These are phyloP conservation scores for Cephus cinctus DNA, from an alignment of 1,140 invertebrate species.

Conservation along the genomic window DNA sequence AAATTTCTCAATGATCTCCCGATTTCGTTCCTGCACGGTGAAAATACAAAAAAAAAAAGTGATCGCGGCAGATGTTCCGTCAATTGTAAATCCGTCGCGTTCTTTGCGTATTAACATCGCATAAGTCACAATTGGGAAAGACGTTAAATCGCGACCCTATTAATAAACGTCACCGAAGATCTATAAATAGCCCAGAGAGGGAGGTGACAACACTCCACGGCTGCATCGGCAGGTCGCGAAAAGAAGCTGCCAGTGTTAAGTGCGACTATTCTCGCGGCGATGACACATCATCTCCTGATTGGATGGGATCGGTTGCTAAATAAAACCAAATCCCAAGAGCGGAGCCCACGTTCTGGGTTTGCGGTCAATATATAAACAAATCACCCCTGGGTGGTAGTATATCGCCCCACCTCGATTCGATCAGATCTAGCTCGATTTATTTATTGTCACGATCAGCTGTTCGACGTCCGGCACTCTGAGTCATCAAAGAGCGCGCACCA, in stretches of 20 bases:
- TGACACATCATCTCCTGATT: conserved; percentile 43
- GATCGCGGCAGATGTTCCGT: too few species aligned
- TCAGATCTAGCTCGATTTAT: too few species aligned
- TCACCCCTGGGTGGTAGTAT: too few species aligned
- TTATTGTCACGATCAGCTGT: too few species aligned
- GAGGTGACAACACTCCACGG: conserved; percentile 17
- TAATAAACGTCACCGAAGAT: conserved; percentile 39
- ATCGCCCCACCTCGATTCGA: too few species aligned
- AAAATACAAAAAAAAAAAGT: too few species aligned
- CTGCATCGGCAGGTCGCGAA: conserved; percentile 35
- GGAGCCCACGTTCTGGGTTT: background rate
- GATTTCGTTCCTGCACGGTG: too few species aligned
- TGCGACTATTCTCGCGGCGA: conserved; percentile 41
- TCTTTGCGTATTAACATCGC: conserved; percentile 18
- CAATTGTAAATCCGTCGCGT: too few species aligned
- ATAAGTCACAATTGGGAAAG: conserved; percentile 41
- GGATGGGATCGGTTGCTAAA: conserved; percentile 33
- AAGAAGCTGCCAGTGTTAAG: conserved; percentile 34
- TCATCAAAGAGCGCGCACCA: too few species aligned
- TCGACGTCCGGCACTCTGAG: too few species aligned
- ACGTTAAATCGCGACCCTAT: conserved; percentile 36
- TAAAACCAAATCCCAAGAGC: conserved; percentile 18
- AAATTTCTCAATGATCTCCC: too few species aligned
- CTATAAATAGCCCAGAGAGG: conserved; percentile 36
- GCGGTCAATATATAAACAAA: too few species aligned